Conservation (phyloP, 2,888 invertebrate genomes). For the Bimastos eiseni region DNA sequence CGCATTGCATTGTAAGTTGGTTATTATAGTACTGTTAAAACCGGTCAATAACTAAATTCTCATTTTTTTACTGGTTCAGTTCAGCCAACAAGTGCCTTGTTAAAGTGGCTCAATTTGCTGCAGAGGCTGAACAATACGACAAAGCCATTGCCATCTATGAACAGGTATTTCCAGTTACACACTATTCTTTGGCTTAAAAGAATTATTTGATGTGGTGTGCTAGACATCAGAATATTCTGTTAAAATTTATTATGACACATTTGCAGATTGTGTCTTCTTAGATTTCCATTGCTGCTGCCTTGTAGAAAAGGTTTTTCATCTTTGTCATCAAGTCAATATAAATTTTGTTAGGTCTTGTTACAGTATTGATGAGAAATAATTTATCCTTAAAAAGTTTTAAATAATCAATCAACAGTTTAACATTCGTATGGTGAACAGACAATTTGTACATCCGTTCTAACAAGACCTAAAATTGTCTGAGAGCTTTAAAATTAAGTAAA, state of each 20-base stretch:
- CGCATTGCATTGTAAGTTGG: not conserved
- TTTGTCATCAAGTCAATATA: too few relatives aligned
- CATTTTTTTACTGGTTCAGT: constrained; percentile 61
- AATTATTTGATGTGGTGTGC: too few relatives aligned
- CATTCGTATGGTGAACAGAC: not conserved
- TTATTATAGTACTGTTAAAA: not conserved
- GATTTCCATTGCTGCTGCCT: too few relatives aligned
- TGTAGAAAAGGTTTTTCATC: too few relatives aligned
- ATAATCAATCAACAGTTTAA: not conserved
- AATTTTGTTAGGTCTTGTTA: not conserved
- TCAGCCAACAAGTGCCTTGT: constrained; percentile 96
- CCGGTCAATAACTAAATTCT: not conserved
- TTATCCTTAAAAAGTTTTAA: not conserved
- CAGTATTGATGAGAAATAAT: not conserved
- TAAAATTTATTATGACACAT: too few relatives aligned
- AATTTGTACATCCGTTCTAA: not conserved
- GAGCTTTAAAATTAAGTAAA: too few relatives aligned
- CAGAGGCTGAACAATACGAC: constrained; percentile 92
- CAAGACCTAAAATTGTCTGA: too few relatives aligned
- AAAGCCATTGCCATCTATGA: constrained; percentile 97
- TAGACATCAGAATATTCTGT: too few relatives aligned
- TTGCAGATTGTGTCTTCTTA: too few relatives aligned
- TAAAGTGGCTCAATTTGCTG: constrained; percentile 95
- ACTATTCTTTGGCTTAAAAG: too few relatives aligned
- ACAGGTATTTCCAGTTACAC: too few relatives aligned